phyloP scores from a whole-genome alignment of 2,113 vertebrate species.

The Eublepharis macularius region DNA sequence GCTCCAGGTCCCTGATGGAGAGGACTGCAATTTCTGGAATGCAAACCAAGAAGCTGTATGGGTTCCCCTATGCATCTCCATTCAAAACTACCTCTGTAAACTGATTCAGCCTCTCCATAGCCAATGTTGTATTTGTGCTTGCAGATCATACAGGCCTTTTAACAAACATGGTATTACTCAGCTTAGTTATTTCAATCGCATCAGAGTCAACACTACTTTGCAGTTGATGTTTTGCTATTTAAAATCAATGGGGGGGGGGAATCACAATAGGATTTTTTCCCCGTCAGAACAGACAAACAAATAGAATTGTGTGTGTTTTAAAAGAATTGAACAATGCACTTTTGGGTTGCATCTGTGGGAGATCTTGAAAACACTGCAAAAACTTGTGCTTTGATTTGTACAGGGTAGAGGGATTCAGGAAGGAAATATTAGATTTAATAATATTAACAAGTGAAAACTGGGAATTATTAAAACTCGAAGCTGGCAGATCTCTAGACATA shows the following conservation, averaged over 20 bases:
- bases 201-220: neutral
- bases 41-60: neutral
- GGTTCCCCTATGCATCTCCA: neutral
- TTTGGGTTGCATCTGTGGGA: neutral
- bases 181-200: neutral
- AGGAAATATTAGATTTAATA: neutral
- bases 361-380: neutral
- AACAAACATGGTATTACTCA: neutral
- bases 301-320: neutral
- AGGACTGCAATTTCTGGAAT: neutral
- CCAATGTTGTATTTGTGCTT: neutral
- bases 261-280: rapidly evolving
- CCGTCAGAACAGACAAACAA: neutral
- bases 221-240: neutral
- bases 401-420: neutral
- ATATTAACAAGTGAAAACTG: neutral
- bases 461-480: neutral
- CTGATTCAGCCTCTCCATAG: neutral
- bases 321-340: neutral
- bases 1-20: neutral
- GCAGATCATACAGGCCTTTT: neutral
- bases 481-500: neutral
- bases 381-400: neutral
- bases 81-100: neutral
- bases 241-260: neutral